Percentiles rank a stretch among this genome's conserved stretches.
Conservation (phyloP, 2,113 vertebrate species). For the Poeciliopsis retropinna region DNA sequence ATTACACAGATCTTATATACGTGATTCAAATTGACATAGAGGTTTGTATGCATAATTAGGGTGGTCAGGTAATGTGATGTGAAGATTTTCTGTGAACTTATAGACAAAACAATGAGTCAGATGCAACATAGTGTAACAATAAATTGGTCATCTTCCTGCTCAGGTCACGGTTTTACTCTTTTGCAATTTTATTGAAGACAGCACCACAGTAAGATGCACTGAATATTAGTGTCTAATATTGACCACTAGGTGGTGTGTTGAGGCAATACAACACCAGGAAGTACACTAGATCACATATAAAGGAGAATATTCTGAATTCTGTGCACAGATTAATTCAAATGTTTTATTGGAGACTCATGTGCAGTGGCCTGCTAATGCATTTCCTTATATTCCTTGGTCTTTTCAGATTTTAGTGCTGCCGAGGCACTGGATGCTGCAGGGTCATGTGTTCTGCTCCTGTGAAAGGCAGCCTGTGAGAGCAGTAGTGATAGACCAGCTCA, state of each 20-base stretch:
- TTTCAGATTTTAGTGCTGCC: slow-evolving; percentile 64
- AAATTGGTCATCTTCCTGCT: not conserved
- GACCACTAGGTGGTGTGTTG: slow-evolving; percentile 39
- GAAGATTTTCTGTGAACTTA: not conserved
- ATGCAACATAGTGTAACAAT: not conserved
- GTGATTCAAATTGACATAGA: not conserved
- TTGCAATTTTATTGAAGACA: not conserved
- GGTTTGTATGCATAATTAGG: not conserved
- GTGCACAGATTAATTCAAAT: not conserved
- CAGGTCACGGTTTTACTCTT: not conserved
- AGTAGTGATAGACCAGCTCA: slow-evolving; percentile 90
- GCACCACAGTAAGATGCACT: not conserved
- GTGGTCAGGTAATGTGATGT: not conserved
- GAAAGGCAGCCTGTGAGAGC: slow-evolving; percentile 91
- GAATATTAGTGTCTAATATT: slow-evolving; percentile 15
- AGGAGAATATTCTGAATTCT: slow-evolving; percentile 36
- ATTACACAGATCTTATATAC: slow-evolving; percentile 6
- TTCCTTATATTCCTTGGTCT: slow-evolving; percentile 3
- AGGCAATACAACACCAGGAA: not conserved
- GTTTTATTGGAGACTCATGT: slow-evolving; percentile 3
- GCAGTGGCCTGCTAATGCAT: not conserved
- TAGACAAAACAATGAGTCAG: too few relatives aligned
- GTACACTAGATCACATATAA: slow-evolving; percentile 20
- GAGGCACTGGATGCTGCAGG: slow-evolving; percentile 86
- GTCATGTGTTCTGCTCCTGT: slow-evolving; percentile 96